Percentiles rank a stretch among this genome's conserved stretches.
These are phyloP conservation scores for Clarias fuscus DNA, from an alignment of 2,797 vertebrate genomes.

Conservation along the genomic window DNA sequence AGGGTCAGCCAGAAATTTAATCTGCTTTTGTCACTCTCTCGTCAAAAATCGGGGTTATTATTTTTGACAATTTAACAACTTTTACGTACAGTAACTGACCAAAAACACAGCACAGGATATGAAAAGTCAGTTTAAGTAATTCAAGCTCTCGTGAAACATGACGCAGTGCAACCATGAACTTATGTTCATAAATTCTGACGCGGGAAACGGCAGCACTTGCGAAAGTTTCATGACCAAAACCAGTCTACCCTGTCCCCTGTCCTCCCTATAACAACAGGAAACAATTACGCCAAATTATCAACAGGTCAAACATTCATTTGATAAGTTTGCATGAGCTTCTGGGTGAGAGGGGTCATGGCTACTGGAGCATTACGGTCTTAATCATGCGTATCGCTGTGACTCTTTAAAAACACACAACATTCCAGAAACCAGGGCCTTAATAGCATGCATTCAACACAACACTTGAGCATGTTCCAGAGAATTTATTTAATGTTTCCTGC, in stretches of 20 bases:
- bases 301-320: conserved; percentile 84
- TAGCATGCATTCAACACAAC: conserved; percentile 51
- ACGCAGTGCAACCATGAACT: conserved; percentile 4
- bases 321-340: conserved; percentile 76
- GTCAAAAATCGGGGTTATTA: conserved; percentile 2
- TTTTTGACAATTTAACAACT: conserved; percentile 21
- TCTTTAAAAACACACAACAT: conserved; percentile 62
- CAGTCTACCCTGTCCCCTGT: conserved; percentile 64
- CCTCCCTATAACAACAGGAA: conserved; percentile 79
- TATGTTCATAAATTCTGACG: background rate
- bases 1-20: conserved; percentile 17
- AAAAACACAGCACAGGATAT: background rate
- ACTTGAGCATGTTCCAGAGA: background rate
- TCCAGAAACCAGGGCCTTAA: conserved; percentile 35
- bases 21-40: conserved; percentile 1
- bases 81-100: background rate
- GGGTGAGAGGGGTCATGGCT: conserved; percentile 79
- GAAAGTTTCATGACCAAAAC: conserved; percentile 46
- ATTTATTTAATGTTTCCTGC: conserved; percentile 33
- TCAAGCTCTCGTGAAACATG: background rate
- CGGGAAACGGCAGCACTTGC: conserved; percentile 12
- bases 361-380: conserved; percentile 72
- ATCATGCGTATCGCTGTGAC: conserved; percentile 77
- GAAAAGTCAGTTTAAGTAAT: background rate
- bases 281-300: conserved; percentile 87